Conservation (phyloP, 2,797 vertebrate genomes). For the Fringilla coelebs region DNA sequence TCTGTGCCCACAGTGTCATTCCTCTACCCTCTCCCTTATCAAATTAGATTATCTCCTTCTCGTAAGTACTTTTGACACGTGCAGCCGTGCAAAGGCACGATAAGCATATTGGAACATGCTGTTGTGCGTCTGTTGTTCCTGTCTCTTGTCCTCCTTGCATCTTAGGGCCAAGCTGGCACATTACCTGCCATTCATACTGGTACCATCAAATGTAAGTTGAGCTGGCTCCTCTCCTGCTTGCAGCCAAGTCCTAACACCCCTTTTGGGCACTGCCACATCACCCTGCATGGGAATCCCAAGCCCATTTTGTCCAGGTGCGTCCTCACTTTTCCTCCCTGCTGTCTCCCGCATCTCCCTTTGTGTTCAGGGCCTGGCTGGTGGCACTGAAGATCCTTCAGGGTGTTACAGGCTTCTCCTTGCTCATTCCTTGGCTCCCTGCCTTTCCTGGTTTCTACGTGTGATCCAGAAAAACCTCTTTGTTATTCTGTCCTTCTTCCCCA, state of each 20-base stretch:
- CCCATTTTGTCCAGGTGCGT: rapidly evolving
- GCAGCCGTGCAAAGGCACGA: background rate
- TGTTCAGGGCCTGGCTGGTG: background rate
- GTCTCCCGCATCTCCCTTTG: background rate
- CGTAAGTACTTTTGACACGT: background rate
- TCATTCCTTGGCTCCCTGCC: background rate
- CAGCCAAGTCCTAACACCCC: background rate
- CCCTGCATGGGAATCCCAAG: background rate
- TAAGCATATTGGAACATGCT: background rate
- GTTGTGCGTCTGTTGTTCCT: background rate
- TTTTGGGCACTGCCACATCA: background rate
- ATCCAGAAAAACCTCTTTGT: slow-evolving; percentile 45
- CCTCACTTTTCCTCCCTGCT: background rate
- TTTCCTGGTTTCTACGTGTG: background rate
- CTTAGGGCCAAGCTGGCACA: background rate
- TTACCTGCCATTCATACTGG: background rate
- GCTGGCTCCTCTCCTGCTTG: background rate
- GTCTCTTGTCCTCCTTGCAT: background rate
- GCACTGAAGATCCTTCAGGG: background rate
- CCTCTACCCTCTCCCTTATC: slow-evolving; percentile 32
- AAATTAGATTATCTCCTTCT: slow-evolving; percentile 40
- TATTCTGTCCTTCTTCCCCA: slow-evolving; percentile 17
- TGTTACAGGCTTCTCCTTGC: background rate
- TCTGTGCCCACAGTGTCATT: slow-evolving; percentile 24
- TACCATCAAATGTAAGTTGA: background rate